Percentiles rank a stretch among this genome's conserved stretches.
Conservation (phyloP, 2,797 vertebrate species). For the Enteromius viviparus region DNA sequence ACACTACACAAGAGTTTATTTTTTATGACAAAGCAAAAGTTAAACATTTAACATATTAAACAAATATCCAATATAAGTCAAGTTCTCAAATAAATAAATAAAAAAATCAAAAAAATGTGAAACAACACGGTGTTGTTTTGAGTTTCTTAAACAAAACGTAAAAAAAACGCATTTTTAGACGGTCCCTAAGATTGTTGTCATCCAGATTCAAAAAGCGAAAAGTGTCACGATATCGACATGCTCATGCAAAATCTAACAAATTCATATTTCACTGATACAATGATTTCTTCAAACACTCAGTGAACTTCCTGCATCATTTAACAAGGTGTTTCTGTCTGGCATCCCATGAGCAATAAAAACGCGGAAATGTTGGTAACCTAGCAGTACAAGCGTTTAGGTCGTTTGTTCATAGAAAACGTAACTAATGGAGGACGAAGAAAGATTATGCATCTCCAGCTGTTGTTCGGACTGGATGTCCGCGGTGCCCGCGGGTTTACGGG, state of each 20-base stretch:
- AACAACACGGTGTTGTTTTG: not conserved
- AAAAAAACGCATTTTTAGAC: constrained; percentile 7
- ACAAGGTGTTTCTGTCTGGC: not conserved
- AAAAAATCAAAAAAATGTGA: no score
- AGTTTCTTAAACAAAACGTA: not conserved
- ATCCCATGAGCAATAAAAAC: not conserved
- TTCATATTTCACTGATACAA: not conserved
- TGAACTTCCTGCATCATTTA: not conserved
- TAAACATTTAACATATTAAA: not conserved
- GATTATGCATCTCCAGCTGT: not conserved
- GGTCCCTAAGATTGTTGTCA: constrained; percentile 42
- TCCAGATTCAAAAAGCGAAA: not conserved
- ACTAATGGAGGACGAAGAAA: constrained; percentile 17
- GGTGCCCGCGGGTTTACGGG: constrained; percentile 49
- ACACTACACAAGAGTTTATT: no score
- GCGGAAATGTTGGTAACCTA: constrained; percentile 1
- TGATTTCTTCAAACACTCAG: not conserved
- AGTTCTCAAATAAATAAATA: not conserved
- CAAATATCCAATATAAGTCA: not conserved
- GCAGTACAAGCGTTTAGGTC: not conserved
- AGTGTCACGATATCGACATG: not conserved
- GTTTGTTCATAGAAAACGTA: not conserved
- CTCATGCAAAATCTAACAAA: not conserved
- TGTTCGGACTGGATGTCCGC: constrained; percentile 62
- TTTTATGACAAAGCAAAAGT: not conserved